Evolutionary conservation across 2,888 invertebrate genomes (phyloP), one percentile per base, ranked within the genome.

Genomic region (Cheilosia impressa): DNA sequence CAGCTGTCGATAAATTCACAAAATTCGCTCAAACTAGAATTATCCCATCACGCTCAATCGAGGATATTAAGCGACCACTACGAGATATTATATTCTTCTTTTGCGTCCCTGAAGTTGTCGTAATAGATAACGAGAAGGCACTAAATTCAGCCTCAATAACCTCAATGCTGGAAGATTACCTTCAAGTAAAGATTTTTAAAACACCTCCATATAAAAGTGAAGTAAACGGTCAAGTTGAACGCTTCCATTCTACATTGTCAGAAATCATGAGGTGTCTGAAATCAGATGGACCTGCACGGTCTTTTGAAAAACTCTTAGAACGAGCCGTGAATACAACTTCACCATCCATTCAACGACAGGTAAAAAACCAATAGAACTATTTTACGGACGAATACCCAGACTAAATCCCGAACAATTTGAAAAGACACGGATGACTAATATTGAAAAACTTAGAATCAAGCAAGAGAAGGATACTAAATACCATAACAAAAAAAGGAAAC

Each of bases 261-360:
- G 79, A 83, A 53, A 79, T 82, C 17, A 75, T 79, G 73, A 69
- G 87, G 45, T 77, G 80, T 31, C 72, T 78, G 4, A 81, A 78
- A 57, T 13, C 63, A 10, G 62, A 78, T 9, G 66, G 52, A 1
- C 47, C 31, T n/a, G 1, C 41, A 24, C 57, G 66, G 15, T 68
- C 65, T n/a, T 87, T 84, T 66, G 69, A 77, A 22, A 81, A 80
- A 65, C 43, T 87, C 9, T 50, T 76, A 4, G 87, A 87, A 66
- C 31, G 77, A 41, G 58, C 83, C 4, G 66, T 79, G 0, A 38
- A 62, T 72, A 72, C 53, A 73, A 73, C 43, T 73, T 55, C 17
- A 45, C 53, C 19, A 72, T 72, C 17, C 62, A 73, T 27, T 81
- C 78, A 10, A 71, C 58, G 13, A 87, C 76, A 34, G 52, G 52